Conservation (phyloP, 2,888 invertebrate genomes). For the Pachliopta kotzebuea region DNA sequence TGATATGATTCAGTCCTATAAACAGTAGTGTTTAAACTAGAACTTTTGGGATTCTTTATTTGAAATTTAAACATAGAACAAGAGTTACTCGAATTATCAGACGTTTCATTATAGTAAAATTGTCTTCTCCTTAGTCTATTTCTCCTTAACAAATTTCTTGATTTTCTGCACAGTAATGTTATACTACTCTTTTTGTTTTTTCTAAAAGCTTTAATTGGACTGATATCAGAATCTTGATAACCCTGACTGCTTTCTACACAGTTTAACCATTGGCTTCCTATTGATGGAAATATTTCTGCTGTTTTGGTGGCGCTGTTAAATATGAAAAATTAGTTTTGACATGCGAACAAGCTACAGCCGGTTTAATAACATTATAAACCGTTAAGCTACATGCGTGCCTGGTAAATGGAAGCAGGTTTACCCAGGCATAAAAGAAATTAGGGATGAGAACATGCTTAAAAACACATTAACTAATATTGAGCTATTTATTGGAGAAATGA, state of each 20-base stretch:
- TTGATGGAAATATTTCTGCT: slow-evolving; percentile 39
- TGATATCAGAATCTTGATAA: slow-evolving; percentile 62
- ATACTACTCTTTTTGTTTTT: slow-evolving; percentile 46
- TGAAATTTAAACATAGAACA: slow-evolving; percentile 38
- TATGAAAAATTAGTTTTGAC: slow-evolving; percentile 32
- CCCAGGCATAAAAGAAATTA: neutral
- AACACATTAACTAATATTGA: slow-evolving; percentile 1
- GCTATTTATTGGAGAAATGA: slow-evolving; percentile 3
- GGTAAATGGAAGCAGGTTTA: slow-evolving; percentile 68
- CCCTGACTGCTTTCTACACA: slow-evolving; percentile 62
- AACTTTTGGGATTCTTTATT: slow-evolving; percentile 34
- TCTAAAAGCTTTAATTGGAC: slow-evolving; percentile 42
- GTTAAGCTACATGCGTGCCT: slow-evolving; percentile 32
- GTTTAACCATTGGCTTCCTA: slow-evolving; percentile 38
- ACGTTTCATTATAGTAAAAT: slow-evolving; percentile 40
- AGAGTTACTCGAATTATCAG: slow-evolving; percentile 51
- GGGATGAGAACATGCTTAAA: neutral
- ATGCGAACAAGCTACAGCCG: slow-evolving; percentile 33
- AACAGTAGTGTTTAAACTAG: slow-evolving; percentile 45
- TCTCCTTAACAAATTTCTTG: slow-evolving; percentile 1
- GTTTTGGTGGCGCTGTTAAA: slow-evolving; percentile 46
- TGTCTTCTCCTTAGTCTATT: slow-evolving; percentile 14
- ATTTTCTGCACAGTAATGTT: slow-evolving; percentile 15
- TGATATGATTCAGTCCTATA: slow-evolving; percentile 65
- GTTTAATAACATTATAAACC: slow-evolving; percentile 29